phyloP scores from a whole-genome alignment of 2,113 vertebrate genomes.

The Menura novaehollandiae region DNA sequence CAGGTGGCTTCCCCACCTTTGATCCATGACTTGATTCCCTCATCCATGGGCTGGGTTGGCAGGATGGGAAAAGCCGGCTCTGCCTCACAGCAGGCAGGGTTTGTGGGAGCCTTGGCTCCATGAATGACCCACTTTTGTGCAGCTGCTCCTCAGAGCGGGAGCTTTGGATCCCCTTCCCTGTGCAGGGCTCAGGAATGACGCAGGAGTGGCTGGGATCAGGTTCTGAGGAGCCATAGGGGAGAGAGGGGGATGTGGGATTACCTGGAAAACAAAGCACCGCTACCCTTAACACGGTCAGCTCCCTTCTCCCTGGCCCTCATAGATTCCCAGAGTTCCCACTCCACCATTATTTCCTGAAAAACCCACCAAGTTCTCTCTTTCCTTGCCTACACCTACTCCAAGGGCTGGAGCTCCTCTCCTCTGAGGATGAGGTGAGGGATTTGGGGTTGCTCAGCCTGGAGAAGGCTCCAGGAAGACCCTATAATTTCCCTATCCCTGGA shows the following conservation, averaged over 20 bases:
- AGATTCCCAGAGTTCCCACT: not conserved
- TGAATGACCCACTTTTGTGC: fast-evolving
- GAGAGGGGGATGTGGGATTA: not conserved
- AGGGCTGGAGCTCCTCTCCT: not conserved
- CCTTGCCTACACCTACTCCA: not conserved
- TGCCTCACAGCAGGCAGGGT: not conserved
- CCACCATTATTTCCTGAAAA: not conserved
- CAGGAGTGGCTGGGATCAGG: fast-evolving
- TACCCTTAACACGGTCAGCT: not conserved
- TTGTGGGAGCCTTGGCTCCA: not conserved
- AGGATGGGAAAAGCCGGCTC: not conserved
- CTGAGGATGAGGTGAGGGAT: not conserved
- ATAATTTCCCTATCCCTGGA: not conserved
- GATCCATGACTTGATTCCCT: not conserved
- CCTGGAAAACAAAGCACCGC: not conserved
- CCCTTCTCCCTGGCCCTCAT: not conserved
- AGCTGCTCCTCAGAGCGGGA: not conserved
- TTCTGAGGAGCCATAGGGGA: not conserved
- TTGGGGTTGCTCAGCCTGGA: not conserved
- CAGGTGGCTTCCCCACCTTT: no score
- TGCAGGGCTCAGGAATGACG: not conserved
- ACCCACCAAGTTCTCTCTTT: not conserved
- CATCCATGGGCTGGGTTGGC: not conserved
- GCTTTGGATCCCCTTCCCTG: not conserved
- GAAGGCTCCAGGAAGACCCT: not conserved